These are phyloP conservation scores for Chaetogeoica ovagalla DNA, from an alignment of 2,888 invertebrate genomes.

Conservation along the genomic window DNA sequence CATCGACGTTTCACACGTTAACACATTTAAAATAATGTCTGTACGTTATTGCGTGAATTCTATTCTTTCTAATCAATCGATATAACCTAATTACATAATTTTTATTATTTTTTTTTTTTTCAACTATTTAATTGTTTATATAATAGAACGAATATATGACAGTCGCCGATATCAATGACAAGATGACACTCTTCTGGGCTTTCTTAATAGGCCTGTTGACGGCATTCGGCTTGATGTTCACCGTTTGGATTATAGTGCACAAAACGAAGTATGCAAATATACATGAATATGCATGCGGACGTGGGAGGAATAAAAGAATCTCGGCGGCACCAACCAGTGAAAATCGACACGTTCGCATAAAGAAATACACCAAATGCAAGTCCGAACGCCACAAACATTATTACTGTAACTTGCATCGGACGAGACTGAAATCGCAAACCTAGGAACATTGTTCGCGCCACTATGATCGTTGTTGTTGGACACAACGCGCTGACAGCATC, in stretches of 20 bases:
- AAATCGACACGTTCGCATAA: not conserved
- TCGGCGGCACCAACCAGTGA: not conserved
- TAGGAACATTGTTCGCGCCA: too few species aligned
- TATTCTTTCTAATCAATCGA: too few species aligned
- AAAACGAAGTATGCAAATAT: not conserved
- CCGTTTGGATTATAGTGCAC: constrained; percentile 3
- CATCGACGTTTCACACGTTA: too few species aligned
- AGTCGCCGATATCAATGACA: not conserved
- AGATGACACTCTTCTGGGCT: constrained; percentile 4
- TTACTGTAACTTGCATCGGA: not conserved
- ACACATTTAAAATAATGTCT: too few species aligned
- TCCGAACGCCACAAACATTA: not conserved
- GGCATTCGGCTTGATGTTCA: constrained; percentile 1
- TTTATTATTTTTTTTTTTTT: too few species aligned
- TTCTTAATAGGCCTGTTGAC: constrained; percentile 19
- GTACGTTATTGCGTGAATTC: too few species aligned
- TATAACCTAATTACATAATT: too few species aligned
- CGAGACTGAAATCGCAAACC: too few species aligned
- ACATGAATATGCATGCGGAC: not conserved
- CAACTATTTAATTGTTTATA: not conserved
- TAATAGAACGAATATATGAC: not conserved
- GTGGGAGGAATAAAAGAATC: not conserved
- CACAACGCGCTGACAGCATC: too few species aligned
- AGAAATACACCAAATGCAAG: not conserved
- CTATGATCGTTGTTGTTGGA: too few species aligned